Evolutionary conservation across 2,113 vertebrate species (phyloP), one percentile per base, ranked within the genome.

Genomic region (Cheilinus undulatus): DNA sequence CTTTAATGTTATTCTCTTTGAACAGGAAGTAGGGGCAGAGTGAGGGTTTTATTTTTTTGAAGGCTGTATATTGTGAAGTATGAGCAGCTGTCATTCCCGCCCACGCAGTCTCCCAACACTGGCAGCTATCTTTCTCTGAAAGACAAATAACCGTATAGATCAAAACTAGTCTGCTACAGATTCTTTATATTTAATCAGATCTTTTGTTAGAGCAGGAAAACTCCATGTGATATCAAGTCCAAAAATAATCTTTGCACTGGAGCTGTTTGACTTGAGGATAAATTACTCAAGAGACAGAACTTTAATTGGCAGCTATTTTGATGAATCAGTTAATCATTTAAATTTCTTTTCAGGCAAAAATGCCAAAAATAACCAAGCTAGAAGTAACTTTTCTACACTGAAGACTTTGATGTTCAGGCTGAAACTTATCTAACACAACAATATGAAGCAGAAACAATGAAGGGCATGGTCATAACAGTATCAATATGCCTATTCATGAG

Each of bases 1-100:
- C 78, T 90, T 89, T 88, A 89, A 91, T 86, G 90, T 10, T 48
- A 91, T 89, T 92, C 89, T 85, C 83, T 92, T 88, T 90, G 89
- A 90, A 88, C 51, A 76, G 69, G 69, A 89, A 80, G 71, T 27
- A 50, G 30, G 22, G 65, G 80, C 78, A 80, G 63, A 73, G 52
- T 12, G 52, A 52, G 65, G 12, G 43, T 67, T 59, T 51, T 70
- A 63, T 65, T 63, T 74, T 67, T 70, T 40, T 28, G 49, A n/a
- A 71, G 69, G 69, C 67, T 80, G 69, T 63, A 65, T 58, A 69
- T 72, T 79, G 73, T 84, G 78, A 81, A 82, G 62, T 75, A 63
- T 62, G 57, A 83, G 83, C 67, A 71, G 75, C 76, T 69, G 78
- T 58, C 51, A 54, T 62, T 76, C 43, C 76, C 51, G 68, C 73